These are phyloP conservation scores for Morpho achilles DNA, from an alignment of 2,888 invertebrate genomes.

Conservation along the genomic window DNA sequence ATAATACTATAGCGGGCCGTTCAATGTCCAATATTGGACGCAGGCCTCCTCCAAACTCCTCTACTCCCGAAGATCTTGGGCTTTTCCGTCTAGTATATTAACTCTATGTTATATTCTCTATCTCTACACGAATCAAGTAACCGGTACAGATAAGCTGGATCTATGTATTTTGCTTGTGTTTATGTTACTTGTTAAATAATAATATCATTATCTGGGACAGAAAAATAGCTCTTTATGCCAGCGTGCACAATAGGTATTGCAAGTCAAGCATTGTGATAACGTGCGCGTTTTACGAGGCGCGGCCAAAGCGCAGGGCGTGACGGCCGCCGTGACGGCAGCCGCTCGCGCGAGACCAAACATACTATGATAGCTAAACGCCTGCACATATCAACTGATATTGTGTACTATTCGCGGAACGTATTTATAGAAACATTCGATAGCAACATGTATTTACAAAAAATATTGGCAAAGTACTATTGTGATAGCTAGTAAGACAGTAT, in stretches of 20 bases:
- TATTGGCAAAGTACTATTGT: too few relatives aligned
- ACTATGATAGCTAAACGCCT: conserved; percentile 21
- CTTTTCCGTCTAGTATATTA: too few relatives aligned
- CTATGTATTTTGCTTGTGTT: too few relatives aligned
- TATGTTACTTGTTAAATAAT: too few relatives aligned
- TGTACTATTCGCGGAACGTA: neutral
- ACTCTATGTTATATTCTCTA: too few relatives aligned
- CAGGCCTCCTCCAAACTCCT: too few relatives aligned
- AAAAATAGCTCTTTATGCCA: conserved; percentile 11
- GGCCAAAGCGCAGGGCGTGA: conserved; percentile 62
- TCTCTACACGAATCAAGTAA: too few relatives aligned
- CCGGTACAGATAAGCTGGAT: too few relatives aligned
- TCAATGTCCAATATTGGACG: too few relatives aligned
- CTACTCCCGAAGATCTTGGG: too few relatives aligned
- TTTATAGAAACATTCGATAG: neutral
- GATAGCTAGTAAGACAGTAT: too few relatives aligned
- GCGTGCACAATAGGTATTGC: conserved; percentile 38
- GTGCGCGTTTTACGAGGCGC: conserved; percentile 69
- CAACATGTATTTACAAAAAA: neutral
- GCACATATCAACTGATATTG: conserved; percentile 1
- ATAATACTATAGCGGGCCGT: too few relatives aligned
- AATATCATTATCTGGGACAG: conserved; percentile 1
- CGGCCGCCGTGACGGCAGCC: conserved; percentile 41
- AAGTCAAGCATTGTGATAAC: conserved; percentile 52
- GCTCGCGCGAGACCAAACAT: conserved; percentile 52